These are phyloP conservation scores for Tricholauxania praeusta DNA, from an alignment of 2,888 invertebrate genomes.

Conservation along the genomic window DNA sequence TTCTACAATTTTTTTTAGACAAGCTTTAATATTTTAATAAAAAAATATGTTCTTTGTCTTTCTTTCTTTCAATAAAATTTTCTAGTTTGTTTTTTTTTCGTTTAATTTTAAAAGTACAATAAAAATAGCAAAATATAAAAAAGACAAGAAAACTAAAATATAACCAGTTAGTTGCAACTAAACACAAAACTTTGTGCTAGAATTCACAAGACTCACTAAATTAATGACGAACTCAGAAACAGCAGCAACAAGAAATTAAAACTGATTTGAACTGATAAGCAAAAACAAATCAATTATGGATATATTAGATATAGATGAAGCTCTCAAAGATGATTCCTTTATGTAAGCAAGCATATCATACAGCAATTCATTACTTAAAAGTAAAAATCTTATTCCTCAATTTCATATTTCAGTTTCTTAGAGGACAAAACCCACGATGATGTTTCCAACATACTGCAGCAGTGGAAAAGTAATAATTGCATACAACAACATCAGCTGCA, in stretches of 20 bases:
- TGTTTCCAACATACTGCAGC: conserved; percentile 66
- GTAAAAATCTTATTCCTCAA: conserved; percentile 34
- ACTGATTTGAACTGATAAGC: neutral
- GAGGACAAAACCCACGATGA: conserved; percentile 67
- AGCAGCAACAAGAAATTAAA: conserved; percentile 5
- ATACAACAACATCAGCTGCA: conserved; percentile 46
- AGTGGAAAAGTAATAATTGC: conserved; percentile 66
- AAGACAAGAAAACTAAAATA: neutral
- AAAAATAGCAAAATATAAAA: neutral
- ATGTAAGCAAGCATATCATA: conserved; percentile 57
- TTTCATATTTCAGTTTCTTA: conserved; percentile 58
- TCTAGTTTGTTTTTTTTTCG: neutral
- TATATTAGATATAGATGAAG: conserved; percentile 67
- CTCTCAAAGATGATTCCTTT: conserved; percentile 67
- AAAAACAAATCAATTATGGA: conserved; percentile 55
- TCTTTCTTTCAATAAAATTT: neutral
- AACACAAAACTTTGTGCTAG: conserved; percentile 1
- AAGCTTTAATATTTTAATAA: too few relatives aligned
- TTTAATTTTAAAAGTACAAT: too few relatives aligned
- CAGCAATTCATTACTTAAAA: neutral
- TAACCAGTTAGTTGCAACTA: conserved; percentile 4
- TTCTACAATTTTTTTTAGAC: too few relatives aligned
- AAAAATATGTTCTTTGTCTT: neutral
- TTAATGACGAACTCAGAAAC: neutral
- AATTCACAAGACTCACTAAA: neutral